phyloP scores from a whole-genome alignment of 1,140 invertebrate species.

The Pararge aegeria region DNA sequence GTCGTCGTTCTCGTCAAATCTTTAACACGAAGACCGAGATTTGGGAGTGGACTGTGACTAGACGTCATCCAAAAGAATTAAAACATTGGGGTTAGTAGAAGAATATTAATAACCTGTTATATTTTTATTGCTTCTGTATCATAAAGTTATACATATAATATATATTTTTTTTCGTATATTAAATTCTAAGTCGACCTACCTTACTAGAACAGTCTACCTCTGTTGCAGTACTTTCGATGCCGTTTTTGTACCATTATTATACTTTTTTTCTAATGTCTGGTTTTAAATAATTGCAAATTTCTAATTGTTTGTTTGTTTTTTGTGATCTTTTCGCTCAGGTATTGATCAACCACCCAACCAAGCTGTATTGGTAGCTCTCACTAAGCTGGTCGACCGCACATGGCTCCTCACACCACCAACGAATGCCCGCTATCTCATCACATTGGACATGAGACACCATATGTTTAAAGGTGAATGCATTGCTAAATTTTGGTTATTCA shows the following conservation, averaged over 20 bases:
- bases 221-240: too few relatives aligned
- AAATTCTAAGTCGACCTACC: too few relatives aligned
- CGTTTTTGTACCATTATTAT: too few relatives aligned
- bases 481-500: too few relatives aligned
- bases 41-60: slow-evolving; percentile 61
- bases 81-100: slow-evolving; percentile 63
- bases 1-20: slow-evolving; percentile 57
- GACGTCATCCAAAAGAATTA: slow-evolving; percentile 61
- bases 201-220: too few relatives aligned
- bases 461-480: slow-evolving; percentile 67
- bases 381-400: slow-evolving; percentile 55
- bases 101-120: neutral
- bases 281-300: too few relatives aligned
- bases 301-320: too few relatives aligned
- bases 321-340: slow-evolving; percentile 37
- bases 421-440: slow-evolving; percentile 63
- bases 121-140: too few relatives aligned
- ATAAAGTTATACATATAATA: too few relatives aligned
- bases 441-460: slow-evolving; percentile 72
- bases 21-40: slow-evolving; percentile 50
- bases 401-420: slow-evolving; percentile 60
- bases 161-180: too few relatives aligned
- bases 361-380: slow-evolving; percentile 46
- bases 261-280: too few relatives aligned
- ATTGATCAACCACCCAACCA: slow-evolving; percentile 57